Conservation (phyloP, 2,888 invertebrate species). For the Lepetodrilus schrolli region DNA sequence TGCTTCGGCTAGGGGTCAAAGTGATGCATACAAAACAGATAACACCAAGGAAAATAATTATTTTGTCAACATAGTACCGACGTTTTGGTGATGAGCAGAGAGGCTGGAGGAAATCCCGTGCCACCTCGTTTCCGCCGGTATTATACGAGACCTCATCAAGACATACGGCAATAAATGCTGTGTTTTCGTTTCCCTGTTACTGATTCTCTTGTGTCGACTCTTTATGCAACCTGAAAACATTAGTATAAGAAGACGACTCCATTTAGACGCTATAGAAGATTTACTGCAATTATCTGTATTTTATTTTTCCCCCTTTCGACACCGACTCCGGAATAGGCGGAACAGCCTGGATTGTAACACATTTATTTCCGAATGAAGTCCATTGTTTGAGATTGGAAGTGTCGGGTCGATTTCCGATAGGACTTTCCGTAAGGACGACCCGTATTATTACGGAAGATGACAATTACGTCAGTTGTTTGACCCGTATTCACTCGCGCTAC, state of each 20-base stretch:
- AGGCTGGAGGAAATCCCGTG: constrained; percentile 13
- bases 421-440: not conserved
- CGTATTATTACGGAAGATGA: not conserved
- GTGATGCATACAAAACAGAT: constrained; percentile 23
- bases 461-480: not conserved
- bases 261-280: constrained; percentile 11
- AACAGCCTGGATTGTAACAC: not conserved
- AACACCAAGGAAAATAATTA: constrained; percentile 18
- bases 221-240: constrained; percentile 11
- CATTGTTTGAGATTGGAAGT: not conserved
- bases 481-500: not conserved
- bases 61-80: constrained; percentile 12
- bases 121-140: constrained; percentile 20
- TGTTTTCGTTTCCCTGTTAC: constrained; percentile 15
- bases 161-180: constrained; percentile 15
- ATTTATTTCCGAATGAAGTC: not conserved
- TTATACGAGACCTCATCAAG: constrained; percentile 23
- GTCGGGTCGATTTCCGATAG: not conserved
- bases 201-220: not conserved
- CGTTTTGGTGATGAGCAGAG: not conserved
- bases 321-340: not conserved
- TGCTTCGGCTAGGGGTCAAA: constrained; percentile 20
- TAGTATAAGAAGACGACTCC: constrained; percentile 12
- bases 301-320: not conserved
- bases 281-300: constrained; percentile 5